Percentiles rank a stretch among this genome's conserved stretches.
These are phyloP conservation scores for Tinamus guttatus DNA, from an alignment of 2,113 vertebrate genomes.

Conservation along the genomic window DNA sequence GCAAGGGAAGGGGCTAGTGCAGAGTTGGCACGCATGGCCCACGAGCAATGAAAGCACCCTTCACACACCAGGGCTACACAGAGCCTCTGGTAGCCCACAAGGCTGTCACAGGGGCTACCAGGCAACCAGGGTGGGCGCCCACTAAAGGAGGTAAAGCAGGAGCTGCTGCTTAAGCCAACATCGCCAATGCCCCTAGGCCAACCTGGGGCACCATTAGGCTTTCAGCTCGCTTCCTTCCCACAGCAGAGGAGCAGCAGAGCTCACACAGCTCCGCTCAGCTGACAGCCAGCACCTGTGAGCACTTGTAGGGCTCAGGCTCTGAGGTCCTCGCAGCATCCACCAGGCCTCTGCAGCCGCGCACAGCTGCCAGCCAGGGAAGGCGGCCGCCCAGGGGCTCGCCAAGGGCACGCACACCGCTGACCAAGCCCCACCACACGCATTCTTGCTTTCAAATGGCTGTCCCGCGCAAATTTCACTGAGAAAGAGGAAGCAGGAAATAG, in stretches of 20 bases:
- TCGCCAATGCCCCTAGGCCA: neutral
- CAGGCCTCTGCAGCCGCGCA: neutral
- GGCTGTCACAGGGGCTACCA: neutral
- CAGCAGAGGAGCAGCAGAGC: rapidly evolving
- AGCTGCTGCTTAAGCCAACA: neutral
- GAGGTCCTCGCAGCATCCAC: neutral
- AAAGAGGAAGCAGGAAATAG: neutral
- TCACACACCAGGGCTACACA: neutral
- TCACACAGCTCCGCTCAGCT: neutral
- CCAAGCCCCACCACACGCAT: neutral
- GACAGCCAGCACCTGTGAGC: neutral
- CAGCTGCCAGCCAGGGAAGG: neutral
- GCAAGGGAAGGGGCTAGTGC: neutral
- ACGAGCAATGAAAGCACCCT: neutral
- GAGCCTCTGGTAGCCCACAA: neutral
- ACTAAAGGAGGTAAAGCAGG: rapidly evolving
- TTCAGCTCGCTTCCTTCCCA: neutral
- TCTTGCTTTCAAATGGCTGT: neutral
- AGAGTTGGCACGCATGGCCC: neutral
- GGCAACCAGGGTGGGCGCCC: rapidly evolving
- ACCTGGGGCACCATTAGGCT: neutral
- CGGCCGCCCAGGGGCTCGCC: neutral
- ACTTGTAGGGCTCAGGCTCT: neutral
- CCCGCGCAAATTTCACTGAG: too few species aligned
- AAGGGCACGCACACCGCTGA: neutral